Evolutionary conservation across 2,113 vertebrate species (phyloP), one percentile per base, ranked within the genome.

Genomic region (Neodon shergylaensis): DNA sequence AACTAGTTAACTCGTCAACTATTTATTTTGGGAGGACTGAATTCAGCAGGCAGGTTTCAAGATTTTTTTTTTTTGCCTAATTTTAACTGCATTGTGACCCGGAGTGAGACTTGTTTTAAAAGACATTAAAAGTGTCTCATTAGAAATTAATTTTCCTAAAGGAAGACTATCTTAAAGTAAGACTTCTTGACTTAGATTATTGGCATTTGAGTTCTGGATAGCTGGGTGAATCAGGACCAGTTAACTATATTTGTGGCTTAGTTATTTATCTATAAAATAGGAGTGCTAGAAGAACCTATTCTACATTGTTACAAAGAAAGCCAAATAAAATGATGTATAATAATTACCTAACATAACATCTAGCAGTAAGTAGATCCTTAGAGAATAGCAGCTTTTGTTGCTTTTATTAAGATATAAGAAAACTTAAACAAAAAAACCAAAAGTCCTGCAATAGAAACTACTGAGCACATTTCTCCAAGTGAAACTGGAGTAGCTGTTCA

Each of bases 391-490:
- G 44, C 42, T 95, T 92, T 94, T 77, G 93, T 92, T 92, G 90
- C 36, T 94, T 36, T 95, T 92, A 96, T 93, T 94, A 95, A 97
- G 81, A 95, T 83, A 33, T 85, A 94, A 94, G 85, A 96, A 74
- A 88, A 84, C 21, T 22, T 76, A 8, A 82, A 82, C 4, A 44
- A 84, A 63, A 22, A 73, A 49, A 73, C 6, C 24, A 24, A 58
- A 96, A 94, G 70, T 87, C 74, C 81, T 96, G 90, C 63, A 96
- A 91, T 8, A 91, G 92, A 96, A 95, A 95, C 87, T 94, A 90
- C 44, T 96, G 85, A 94, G 96, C 88, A 24, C 33, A 92, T 94
- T 78, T 96, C 94, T 95, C 72, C 81, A 88, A 92, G 84, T 81
- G 85, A 96, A 94, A 94, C 84, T 42, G 73, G 92, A 97, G 88